Percentiles rank a stretch among this genome's conserved stretches.
Conservation (phyloP, 2,797 vertebrate species). For the Leucoraja ocellata region DNA sequence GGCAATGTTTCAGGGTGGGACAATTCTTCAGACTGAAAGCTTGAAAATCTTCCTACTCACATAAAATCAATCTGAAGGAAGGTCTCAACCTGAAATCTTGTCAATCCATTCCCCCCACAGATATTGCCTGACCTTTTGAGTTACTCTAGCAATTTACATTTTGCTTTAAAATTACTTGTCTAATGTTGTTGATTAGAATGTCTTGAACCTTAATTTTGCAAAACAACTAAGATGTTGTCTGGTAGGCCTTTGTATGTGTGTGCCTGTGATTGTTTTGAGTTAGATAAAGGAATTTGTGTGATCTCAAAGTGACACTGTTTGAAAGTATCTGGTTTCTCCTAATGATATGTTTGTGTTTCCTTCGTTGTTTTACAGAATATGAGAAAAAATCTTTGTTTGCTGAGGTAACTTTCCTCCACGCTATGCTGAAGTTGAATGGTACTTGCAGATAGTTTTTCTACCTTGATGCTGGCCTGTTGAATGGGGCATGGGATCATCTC, state of each 20-base stretch:
- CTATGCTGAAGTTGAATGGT: not conserved
- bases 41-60: too few species aligned
- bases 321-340: not conserved
- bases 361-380: not conserved
- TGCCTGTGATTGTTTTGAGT: not conserved
- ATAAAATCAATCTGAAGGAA: too few species aligned
- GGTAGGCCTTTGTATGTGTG: not conserved
- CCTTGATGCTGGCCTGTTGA: not conserved
- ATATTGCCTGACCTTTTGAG: not conserved
- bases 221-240: not conserved
- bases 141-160: not conserved
- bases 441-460: not conserved
- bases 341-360: not conserved
- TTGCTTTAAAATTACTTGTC: not conserved
- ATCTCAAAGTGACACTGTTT: not conserved
- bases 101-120: too few species aligned
- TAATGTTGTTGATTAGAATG: not conserved
- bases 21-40: too few species aligned
- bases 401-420: not conserved
- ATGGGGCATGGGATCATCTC: not conserved
- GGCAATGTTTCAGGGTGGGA: too few species aligned
- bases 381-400: not conserved
- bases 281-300: not conserved
- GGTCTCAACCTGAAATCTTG: too few species aligned
- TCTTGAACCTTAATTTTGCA: not conserved